Percentiles rank a stretch among this genome's conserved stretches.
These are phyloP conservation scores for Phoeniculus purpureus DNA, from an alignment of 2,797 vertebrate genomes.

Conservation along the genomic window DNA sequence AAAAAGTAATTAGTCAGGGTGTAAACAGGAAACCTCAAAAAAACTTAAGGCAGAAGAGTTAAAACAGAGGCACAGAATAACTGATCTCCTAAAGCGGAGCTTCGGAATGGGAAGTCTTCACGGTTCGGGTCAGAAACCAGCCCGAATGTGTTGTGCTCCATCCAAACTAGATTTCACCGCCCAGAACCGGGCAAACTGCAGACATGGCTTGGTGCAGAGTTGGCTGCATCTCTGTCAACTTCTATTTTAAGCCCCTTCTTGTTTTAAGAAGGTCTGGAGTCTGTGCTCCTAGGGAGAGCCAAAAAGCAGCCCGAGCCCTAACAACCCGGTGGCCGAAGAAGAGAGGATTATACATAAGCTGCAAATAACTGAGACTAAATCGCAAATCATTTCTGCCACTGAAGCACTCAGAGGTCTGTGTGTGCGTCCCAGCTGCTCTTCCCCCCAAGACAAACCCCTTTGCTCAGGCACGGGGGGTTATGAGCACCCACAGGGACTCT, in stretches of 20 bases:
- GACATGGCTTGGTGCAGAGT: slow-evolving; percentile 7
- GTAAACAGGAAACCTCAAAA: slow-evolving; percentile 69
- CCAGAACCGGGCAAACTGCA: slow-evolving; percentile 5
- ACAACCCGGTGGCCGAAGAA: neutral
- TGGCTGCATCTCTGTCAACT: neutral
- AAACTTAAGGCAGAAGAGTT: neutral
- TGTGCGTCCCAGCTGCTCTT: neutral
- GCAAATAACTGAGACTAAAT: neutral
- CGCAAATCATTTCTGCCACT: neutral
- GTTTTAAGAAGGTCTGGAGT: neutral
- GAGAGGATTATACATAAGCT: neutral
- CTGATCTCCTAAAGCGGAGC: neutral
- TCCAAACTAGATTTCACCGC: slow-evolving; percentile 15
- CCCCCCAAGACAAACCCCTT: neutral
- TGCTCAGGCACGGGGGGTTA: neutral
- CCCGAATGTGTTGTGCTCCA: neutral
- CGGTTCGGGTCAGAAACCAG: neutral
- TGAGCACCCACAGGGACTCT: neutral
- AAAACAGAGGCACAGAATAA: neutral
- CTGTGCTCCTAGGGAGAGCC: neutral
- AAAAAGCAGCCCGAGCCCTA: neutral
- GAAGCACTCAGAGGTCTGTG: neutral
- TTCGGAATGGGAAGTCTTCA: neutral
- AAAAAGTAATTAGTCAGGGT: slow-evolving; percentile 38
- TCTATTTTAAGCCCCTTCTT: neutral